Evolutionary conservation across 2,113 vertebrate species (phyloP).

Genomic region (Raja brachyura): DNA sequence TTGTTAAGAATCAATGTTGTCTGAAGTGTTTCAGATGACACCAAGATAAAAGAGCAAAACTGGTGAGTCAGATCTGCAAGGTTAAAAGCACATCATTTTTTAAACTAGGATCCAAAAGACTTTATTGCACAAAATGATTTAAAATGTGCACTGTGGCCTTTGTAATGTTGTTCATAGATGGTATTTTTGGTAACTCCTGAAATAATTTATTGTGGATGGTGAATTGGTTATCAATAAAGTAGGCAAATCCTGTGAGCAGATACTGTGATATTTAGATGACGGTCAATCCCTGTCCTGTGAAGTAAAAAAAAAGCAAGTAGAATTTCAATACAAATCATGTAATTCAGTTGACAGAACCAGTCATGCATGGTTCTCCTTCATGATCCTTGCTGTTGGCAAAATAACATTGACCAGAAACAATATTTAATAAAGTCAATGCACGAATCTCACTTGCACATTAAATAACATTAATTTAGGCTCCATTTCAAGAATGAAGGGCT

Average conservation of each 20-base stretch:
- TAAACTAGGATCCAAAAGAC: neutral
- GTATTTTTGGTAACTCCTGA: neutral
- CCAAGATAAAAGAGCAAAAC: neutral
- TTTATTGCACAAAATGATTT: neutral
- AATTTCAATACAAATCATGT: neutral
- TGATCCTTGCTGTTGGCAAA: conserved; percentile 16
- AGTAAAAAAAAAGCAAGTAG: neutral
- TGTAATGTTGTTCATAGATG: neutral
- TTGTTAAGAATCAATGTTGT: neutral
- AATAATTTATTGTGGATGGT: neutral
- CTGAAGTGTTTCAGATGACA: neutral
- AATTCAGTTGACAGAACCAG: neutral
- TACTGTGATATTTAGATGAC: neutral
- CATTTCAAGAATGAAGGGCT: neutral
- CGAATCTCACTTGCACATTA: neutral
- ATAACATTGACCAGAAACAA: neutral
- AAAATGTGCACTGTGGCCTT: neutral
- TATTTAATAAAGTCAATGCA: conserved; percentile 11
- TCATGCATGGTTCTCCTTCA: neutral
- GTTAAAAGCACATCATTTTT: neutral
- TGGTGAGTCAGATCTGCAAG: neutral
- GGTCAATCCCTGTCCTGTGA: neutral
- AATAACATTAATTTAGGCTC: neutral
- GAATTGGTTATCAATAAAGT: neutral
- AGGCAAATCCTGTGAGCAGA: neutral